Evolutionary conservation across 1,140 invertebrate genomes (phyloP), one percentile per base, ranked within the genome.

Genomic region (Eulimnadia texana): DNA sequence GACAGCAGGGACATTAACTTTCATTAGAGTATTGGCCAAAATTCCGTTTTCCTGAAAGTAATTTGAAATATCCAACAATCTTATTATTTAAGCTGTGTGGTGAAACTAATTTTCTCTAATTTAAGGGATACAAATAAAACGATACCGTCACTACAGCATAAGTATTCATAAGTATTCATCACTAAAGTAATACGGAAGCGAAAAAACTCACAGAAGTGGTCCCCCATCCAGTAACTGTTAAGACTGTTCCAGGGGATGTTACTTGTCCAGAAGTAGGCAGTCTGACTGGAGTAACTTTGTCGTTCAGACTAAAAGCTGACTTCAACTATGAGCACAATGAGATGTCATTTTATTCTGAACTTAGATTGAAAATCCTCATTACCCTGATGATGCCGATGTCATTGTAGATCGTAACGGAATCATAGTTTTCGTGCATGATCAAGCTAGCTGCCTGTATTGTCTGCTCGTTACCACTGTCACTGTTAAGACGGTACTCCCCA

Each of bases 161-260:
- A n/a, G n/a, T n/a, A n/a, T n/a, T n/a, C n/a, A n/a, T 2, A n/a
- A 24, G 25, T 52, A 11, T 23, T 13, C 20, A 20, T 51, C 23
- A 51, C 3, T 3, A 6, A 0, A 51, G 19, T 22, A 52, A 52
- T 52, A 47, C n/a, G 42, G n/a, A 47, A 11, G 11, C 25, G 52
- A 1, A 60, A 57, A 66, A 68, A 70, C 70, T 64, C 52, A n/a
- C n/a, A n/a, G n/a, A 47, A 29, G 64, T 63, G 24, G 66, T 67
- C 47, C 72, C 73, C 71, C 72, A 74, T 24, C 73, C 73, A 20
- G 70, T 70, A 3, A 72, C 67, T 25, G 65, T 66, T 2, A 70
- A 68, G 2, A 63, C 58, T n/a, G 64, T 65, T 20, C 68, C 68
- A 3, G 54, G 59, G 6, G 50, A 50, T 10, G 67, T 64, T 28